Percentiles rank a stretch among this genome's conserved stretches.
Evolutionary conservation across 2,113 vertebrate species (phyloP).

Genomic region (Urocitellus parryii): DNA sequence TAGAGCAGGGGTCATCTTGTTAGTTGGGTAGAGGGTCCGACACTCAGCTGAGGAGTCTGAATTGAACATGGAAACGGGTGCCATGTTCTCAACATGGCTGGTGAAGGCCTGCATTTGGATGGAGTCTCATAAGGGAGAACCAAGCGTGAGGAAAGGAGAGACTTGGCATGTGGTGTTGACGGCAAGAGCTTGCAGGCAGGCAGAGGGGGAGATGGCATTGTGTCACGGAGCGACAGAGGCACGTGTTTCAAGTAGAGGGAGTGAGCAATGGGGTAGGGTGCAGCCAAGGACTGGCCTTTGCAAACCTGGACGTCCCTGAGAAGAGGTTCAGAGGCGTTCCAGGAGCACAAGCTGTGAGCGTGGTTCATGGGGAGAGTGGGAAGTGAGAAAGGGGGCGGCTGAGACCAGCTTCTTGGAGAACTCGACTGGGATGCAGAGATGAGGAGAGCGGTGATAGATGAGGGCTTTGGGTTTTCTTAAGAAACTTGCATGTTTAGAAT

Average conservation of each 20-base stretch:
- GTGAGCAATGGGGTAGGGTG: background rate
- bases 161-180: background rate
- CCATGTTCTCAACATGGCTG: background rate
- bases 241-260: background rate
- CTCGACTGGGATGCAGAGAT: background rate
- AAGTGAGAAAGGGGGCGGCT: background rate
- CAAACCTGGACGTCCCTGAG: background rate
- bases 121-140: background rate
- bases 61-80: background rate
- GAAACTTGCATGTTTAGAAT: background rate
- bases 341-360: background rate
- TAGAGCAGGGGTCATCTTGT: background rate
- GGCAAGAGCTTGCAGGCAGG: background rate
- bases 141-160: background rate
- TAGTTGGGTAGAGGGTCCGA: background rate
- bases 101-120: background rate
- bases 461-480: background rate
- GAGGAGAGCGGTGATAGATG: background rate
- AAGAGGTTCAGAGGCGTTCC: background rate
- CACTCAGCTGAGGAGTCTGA: background rate
- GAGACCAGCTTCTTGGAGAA: conserved; percentile 47
- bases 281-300: background rate
- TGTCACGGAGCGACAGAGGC: background rate
- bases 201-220: background rate
- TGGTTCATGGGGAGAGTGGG: background rate